phyloP scores from a whole-genome alignment of 37 sponge, comb jelly and placozoan genomes.

The Chondrosia reniformis region DNA sequence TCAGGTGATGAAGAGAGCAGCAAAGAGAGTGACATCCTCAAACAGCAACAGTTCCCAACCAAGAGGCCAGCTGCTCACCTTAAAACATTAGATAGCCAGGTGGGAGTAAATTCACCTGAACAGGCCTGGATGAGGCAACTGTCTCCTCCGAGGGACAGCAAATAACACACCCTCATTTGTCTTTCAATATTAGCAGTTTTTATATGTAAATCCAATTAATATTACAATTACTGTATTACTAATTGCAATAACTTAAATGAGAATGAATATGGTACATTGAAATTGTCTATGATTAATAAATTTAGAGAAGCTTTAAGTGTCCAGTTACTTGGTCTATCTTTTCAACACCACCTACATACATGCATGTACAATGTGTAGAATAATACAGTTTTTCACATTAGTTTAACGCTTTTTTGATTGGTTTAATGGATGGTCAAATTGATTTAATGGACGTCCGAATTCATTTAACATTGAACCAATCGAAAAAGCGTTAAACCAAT shows the following conservation, averaged over 20 bases:
- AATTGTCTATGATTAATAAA: too few relatives aligned
- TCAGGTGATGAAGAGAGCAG: neutral
- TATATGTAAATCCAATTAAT: too few relatives aligned
- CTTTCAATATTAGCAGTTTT: neutral
- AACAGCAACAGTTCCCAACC: neutral
- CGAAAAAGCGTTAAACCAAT: too few relatives aligned
- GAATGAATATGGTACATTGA: too few relatives aligned
- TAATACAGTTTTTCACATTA: too few relatives aligned
- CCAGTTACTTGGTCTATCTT: slow-evolving; percentile 78
- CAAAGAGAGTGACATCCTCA: neutral
- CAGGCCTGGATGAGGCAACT: slow-evolving; percentile 14
- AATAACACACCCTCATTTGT: neutral
- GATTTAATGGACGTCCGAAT: too few relatives aligned
- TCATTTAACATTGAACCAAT: too few relatives aligned
- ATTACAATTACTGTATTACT: too few relatives aligned
- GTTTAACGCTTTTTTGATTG: too few relatives aligned
- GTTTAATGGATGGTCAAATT: too few relatives aligned
- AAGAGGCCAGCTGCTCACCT: neutral
- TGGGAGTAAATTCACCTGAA: neutral
- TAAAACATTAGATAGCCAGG: neutral
- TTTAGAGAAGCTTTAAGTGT: slow-evolving; percentile 82
- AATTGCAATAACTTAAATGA: too few relatives aligned
- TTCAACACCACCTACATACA: slow-evolving; percentile 43
- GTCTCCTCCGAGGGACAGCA: neutral
- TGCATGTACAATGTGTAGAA: neutral